These are phyloP conservation scores for Oasisia sp. DNA, from an alignment of 2,888 invertebrate species.

Conservation along the genomic window DNA sequence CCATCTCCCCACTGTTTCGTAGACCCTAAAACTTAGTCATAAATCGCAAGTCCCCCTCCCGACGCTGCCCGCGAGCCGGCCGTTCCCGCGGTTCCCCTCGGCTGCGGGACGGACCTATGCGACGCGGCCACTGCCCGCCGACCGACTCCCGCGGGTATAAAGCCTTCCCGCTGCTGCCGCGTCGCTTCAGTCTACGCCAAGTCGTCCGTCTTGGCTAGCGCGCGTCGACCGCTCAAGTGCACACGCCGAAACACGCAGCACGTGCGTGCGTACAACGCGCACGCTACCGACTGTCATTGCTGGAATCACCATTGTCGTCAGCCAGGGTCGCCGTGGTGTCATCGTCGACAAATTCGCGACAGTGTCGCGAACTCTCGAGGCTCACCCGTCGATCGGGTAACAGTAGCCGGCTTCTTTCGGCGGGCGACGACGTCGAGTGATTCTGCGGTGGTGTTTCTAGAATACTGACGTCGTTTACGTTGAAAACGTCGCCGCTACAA, in stretches of 20 bases:
- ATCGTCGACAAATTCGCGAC: not conserved
- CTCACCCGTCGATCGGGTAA: not conserved
- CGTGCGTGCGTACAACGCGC: not conserved
- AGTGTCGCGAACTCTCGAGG: not conserved
- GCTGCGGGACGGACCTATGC: not conserved
- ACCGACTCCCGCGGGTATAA: not conserved
- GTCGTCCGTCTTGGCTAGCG: not conserved
- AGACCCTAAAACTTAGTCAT: not conserved
- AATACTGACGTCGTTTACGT: not conserved
- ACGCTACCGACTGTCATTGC: not conserved
- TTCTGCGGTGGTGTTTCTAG: not conserved
- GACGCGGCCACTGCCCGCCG: not conserved
- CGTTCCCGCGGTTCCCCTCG: conserved; percentile 1
- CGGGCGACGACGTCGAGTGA: not conserved
- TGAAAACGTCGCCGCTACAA: not conserved
- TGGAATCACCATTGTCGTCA: not conserved
- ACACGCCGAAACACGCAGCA: not conserved
- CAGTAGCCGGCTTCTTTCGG: not conserved
- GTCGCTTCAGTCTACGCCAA: not conserved
- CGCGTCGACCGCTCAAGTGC: not conserved
- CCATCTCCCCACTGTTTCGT: not conserved
- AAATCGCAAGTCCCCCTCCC: not conserved
- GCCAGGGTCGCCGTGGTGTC: not conserved
- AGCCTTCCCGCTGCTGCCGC: not conserved
- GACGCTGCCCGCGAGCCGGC: not conserved